phyloP scores from a whole-genome alignment of 2,888 invertebrate genomes.

The Lucinisca nassula region DNA sequence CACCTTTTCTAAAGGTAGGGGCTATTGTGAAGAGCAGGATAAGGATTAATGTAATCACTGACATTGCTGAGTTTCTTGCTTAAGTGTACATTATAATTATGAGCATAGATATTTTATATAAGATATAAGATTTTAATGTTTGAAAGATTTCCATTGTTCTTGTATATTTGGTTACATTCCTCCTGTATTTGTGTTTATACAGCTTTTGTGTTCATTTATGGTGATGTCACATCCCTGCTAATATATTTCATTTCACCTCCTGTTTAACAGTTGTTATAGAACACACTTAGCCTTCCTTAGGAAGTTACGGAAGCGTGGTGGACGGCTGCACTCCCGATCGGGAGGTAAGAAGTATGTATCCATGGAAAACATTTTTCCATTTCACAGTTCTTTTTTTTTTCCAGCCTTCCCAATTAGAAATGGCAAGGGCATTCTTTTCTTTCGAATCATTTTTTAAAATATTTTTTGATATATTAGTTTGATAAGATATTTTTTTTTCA shows the following conservation, averaged over 20 bases:
- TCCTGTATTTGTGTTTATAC: too few species aligned
- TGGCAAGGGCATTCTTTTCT: constrained; percentile 2
- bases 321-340: constrained; percentile 59
- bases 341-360: constrained; percentile 78
- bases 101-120: too few species aligned
- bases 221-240: not conserved
- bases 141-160: too few species aligned
- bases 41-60: too few species aligned
- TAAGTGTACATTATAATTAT: too few species aligned
- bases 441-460: too few species aligned
- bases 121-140: too few species aligned
- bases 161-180: not conserved
- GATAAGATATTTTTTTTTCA: too few species aligned
- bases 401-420: not conserved
- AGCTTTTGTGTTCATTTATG: not conserved
- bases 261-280: constrained; percentile 75
- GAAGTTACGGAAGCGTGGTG: constrained; percentile 73
- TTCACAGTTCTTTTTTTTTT: not conserved
- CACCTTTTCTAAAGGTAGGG: too few species aligned
- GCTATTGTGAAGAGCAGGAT: too few species aligned
- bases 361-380: constrained; percentile 25
- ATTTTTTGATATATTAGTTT: too few species aligned
- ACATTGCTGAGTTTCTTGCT: too few species aligned
- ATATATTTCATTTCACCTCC: constrained; percentile 29
- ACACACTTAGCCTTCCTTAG: constrained; percentile 73